A percentile compares a stretch with the other conserved stretches of the same genome.
Conservation (phyloP, 1,140 invertebrate species). For the Leguminivora glycinivorella region DNA sequence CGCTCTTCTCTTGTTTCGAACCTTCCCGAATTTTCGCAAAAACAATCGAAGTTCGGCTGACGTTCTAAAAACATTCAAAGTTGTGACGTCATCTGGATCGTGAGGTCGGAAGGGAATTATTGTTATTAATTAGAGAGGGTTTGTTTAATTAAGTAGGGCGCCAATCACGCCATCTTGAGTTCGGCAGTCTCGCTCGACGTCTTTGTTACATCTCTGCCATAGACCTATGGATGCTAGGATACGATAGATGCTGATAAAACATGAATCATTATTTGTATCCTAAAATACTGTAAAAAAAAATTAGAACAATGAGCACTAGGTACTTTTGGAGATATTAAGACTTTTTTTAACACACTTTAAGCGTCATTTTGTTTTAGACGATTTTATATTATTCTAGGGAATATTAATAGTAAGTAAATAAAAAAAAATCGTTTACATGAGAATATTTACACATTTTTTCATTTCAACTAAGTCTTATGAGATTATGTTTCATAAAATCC, state of each 20-base stretch:
- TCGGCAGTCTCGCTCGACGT: slow-evolving; percentile 67
- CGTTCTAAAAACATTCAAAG: too few relatives aligned
- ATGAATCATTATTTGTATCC: not conserved
- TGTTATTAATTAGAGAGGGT: slow-evolving; percentile 76
- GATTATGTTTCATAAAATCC: too few relatives aligned
- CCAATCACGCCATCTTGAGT: slow-evolving; percentile 68
- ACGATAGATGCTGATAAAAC: not conserved
- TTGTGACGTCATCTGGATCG: slow-evolving; percentile 72
- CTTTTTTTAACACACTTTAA: too few relatives aligned
- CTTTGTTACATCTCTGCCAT: slow-evolving; percentile 68
- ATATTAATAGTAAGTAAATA: too few relatives aligned
- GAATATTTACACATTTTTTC: too few relatives aligned
- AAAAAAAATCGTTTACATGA: too few relatives aligned
- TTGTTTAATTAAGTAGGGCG: slow-evolving; percentile 75
- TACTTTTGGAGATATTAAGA: too few relatives aligned
- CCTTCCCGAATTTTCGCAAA: slow-evolving; percentile 28
- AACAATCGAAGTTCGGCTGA: slow-evolving; percentile 52
- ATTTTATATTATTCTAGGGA: too few relatives aligned
- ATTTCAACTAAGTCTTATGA: too few relatives aligned
- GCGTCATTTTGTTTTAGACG: too few relatives aligned
- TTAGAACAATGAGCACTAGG: too few relatives aligned
- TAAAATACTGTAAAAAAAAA: not conserved
- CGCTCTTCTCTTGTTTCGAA: slow-evolving; percentile 9
- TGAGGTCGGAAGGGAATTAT: slow-evolving; percentile 63
- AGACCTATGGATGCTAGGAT: slow-evolving; percentile 43